Base-by-base conservation (phyloP, 2,888 invertebrate species). In the Trichopria drosophilae region DNA sequence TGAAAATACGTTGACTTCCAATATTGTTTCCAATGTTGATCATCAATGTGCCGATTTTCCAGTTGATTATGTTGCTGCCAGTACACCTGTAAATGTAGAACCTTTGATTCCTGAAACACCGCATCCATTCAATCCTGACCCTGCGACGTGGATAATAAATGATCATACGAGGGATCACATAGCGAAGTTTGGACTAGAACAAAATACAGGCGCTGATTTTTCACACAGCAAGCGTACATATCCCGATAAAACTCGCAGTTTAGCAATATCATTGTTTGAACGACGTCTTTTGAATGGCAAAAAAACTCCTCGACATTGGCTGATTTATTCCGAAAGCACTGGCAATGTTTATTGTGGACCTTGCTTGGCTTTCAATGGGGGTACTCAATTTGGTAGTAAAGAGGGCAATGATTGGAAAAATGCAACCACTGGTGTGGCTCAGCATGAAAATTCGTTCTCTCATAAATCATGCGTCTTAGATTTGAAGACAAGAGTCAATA, bases 321-420 rank as follows among this genome's bases (percentile, higher is more conserved):
- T 57, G 26, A 53, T 53, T 34, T 58, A 58, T 46, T 60, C 56
- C 7, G 19, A 51, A 42, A 49, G 20, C 39, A 42, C 22, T 12
- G 52, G 50, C 7, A 26, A 28, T 32, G 34, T 58, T 13, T 56
- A 45, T 41, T 58, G 55, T 19, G 45, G 28, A 9, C 41, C 53
- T 15, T 59, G 57, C n/a, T 24, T 42, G 48, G 19, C 36, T 51
- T 10, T 60, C 57, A 42, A 37, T 44, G 16, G 49, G 43, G 12
- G 43, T 50, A 15, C 51, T 41, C 13, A 45, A 49, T 16, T 51
- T 45, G 51, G 53, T 20, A 15, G 34, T 10, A 31, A 49, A 36
- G 57, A 52, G 19, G 58, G 52, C 20, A 51, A 26, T 13, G 57
- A 55, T 43, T 58, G 57, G 55, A 50, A n/a, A 32, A 59, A 59